Conservation (phyloP, 2,797 vertebrate species). For the Nannoperca australis region DNA sequence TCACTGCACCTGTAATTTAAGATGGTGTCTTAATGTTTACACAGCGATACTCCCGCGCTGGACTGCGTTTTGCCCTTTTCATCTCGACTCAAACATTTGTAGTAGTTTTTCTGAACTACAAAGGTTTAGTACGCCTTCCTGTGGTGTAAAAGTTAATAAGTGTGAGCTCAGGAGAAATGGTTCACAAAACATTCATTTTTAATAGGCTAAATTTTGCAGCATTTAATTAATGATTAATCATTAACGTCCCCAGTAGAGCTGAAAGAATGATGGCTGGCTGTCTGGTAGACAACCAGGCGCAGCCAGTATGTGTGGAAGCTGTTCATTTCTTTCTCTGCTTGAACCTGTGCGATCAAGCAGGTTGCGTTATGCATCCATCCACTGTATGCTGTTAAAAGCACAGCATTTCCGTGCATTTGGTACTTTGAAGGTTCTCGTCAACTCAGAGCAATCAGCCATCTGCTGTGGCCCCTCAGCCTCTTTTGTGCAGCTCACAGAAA, state of each 20-base stretch:
- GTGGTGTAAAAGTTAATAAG: too few species aligned
- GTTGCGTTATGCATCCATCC: conserved; percentile 20
- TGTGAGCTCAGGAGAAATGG: too few species aligned
- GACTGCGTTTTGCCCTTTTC: too few species aligned
- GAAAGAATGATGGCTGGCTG: conserved; percentile 4
- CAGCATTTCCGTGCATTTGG: conserved; percentile 18
- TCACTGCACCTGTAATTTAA: too few species aligned
- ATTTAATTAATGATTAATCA: too few species aligned
- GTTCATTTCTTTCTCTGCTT: conserved; percentile 19
- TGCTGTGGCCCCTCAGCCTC: conserved; percentile 26
- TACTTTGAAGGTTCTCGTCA: conserved; percentile 4
- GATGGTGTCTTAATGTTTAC: too few species aligned
- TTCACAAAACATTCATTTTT: too few species aligned
- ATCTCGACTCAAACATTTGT: too few species aligned
- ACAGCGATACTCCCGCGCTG: too few species aligned
- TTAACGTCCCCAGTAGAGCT: not conserved
- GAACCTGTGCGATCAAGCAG: not conserved
- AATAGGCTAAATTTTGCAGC: too few species aligned
- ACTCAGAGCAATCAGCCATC: conserved; percentile 47
- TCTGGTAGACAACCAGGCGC: not conserved
- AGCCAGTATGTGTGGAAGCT: not conserved
- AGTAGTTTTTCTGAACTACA: too few species aligned
- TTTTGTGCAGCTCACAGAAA: conserved; percentile 19
- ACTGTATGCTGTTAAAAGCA: conserved; percentile 30
- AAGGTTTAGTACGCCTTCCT: too few species aligned